Percentiles rank a stretch among this genome's conserved stretches.
phyloP scores from a whole-genome alignment of 2,113 vertebrate genomes.

The Paramisgurnus dabryanus region DNA sequence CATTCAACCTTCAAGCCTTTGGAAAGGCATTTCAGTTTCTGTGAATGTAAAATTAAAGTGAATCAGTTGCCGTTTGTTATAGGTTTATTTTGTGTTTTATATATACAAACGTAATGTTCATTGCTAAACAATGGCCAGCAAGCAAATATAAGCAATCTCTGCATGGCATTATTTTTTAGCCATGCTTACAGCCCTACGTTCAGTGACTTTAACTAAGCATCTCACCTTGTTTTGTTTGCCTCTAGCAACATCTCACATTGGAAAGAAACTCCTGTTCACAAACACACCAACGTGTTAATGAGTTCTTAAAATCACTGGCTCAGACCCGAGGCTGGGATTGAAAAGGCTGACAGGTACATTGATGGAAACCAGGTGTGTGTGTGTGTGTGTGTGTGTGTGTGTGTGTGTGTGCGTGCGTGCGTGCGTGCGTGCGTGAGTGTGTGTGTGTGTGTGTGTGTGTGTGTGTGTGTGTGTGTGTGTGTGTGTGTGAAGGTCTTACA shows the following conservation, averaged over 20 bases:
- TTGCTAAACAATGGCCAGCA: background rate
- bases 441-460: constrained; percentile 21
- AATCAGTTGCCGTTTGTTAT: background rate
- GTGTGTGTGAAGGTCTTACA: background rate
- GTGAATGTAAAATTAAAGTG: background rate
- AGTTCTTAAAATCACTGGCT: constrained; percentile 60
- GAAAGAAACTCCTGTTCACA: constrained; percentile 50
- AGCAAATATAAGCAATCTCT: background rate
- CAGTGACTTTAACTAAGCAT: constrained; percentile 64
- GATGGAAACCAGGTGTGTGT: constrained; percentile 29
- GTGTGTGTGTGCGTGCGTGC: too few relatives aligned
- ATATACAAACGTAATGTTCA: background rate
- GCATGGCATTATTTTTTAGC: background rate
- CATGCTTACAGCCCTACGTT: constrained; percentile 33
- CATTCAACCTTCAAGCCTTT: too few relatives aligned
- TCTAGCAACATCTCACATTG: constrained; percentile 66
- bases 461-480: constrained; percentile 10
- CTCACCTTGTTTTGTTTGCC: constrained; percentile 64
- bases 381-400: background rate
- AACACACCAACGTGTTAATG: constrained; percentile 64
- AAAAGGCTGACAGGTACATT: constrained; percentile 63
- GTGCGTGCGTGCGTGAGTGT: background rate
- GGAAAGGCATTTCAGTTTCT: too few relatives aligned
- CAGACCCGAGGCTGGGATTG: constrained; percentile 49
- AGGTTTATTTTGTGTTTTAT: background rate